phyloP scores from a whole-genome alignment of 2,888 invertebrate genomes.

The Odontothrips loti region DNA sequence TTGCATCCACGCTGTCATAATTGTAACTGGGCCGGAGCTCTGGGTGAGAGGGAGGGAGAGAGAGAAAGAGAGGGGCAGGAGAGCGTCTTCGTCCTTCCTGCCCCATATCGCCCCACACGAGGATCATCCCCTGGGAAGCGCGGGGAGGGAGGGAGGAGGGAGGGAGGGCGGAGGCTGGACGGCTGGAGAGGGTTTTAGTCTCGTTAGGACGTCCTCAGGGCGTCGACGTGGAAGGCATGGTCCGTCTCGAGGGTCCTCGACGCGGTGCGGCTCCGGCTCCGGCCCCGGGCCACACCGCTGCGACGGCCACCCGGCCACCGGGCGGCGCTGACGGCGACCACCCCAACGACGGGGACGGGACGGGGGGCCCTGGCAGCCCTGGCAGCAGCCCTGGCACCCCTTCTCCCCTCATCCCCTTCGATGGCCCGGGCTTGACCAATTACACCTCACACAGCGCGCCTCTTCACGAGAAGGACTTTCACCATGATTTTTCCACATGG shows the following conservation, averaged over 20 bases:
- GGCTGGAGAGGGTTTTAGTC: not conserved
- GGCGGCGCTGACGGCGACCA: no score
- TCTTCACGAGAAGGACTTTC: no score
- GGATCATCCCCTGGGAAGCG: not conserved
- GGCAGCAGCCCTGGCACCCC: no score
- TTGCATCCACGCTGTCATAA: not conserved
- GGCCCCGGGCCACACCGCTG: not conserved
- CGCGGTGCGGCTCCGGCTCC: not conserved
- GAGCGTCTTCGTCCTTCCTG: not conserved
- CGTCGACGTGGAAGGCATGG: constrained; percentile 21
- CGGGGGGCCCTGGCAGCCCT: no score
- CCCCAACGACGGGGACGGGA: no score
- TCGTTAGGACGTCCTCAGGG: constrained; percentile 23
- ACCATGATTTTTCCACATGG: not conserved
- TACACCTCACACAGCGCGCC: not conserved
- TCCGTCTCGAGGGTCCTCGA: constrained; percentile 1
- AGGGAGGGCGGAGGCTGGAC: not conserved
- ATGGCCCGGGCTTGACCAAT: not conserved
- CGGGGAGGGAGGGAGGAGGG: not conserved
- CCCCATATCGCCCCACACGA: not conserved
- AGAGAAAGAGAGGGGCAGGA: not conserved
- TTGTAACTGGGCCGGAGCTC: not conserved
- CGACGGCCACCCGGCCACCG: no score
- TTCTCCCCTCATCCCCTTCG: no score
- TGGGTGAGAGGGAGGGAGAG: not conserved